These are phyloP conservation scores for Mercenaria mercenaria DNA, from an alignment of 1,140 invertebrate genomes.

Conservation along the genomic window DNA sequence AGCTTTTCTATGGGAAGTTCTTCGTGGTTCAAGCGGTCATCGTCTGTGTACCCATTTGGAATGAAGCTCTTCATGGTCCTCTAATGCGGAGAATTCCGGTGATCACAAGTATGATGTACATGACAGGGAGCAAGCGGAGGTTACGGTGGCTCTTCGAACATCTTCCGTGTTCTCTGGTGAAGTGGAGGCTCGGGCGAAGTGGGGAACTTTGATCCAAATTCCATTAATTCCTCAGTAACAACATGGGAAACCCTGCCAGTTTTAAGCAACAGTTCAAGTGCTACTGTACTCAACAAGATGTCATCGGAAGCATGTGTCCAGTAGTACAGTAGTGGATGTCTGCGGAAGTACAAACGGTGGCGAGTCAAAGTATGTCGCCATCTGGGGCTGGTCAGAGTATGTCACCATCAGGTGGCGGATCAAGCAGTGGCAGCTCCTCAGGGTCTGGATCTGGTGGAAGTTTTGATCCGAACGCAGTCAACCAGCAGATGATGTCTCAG, in stretches of 20 bases:
- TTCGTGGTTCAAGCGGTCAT: not conserved
- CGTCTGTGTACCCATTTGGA: not conserved
- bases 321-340: not conserved
- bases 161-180: not conserved
- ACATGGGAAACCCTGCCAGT: constrained; percentile 22
- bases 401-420: not conserved
- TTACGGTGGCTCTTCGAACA: not conserved
- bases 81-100: not conserved
- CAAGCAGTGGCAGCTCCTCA: not conserved
- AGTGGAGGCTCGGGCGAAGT: not conserved
- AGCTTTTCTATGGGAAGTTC: not conserved
- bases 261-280: constrained; percentile 42
- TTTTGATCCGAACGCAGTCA: constrained; percentile 25
- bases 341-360: not conserved
- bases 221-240: constrained; percentile 23
- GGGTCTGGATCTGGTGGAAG: constrained; percentile 3
- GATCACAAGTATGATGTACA: not conserved
- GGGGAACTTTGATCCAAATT: constrained; percentile 44
- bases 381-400: not conserved
- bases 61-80: not conserved
- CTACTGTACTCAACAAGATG: constrained; percentile 35
- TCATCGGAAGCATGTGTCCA: not conserved
- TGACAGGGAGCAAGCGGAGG: not conserved
- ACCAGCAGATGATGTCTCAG: constrained; percentile 22
- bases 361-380: constrained; percentile 33